These are phyloP conservation scores for Pseudobourletiella spinata DNA, from an alignment of 1,140 invertebrate genomes.

Conservation along the genomic window DNA sequence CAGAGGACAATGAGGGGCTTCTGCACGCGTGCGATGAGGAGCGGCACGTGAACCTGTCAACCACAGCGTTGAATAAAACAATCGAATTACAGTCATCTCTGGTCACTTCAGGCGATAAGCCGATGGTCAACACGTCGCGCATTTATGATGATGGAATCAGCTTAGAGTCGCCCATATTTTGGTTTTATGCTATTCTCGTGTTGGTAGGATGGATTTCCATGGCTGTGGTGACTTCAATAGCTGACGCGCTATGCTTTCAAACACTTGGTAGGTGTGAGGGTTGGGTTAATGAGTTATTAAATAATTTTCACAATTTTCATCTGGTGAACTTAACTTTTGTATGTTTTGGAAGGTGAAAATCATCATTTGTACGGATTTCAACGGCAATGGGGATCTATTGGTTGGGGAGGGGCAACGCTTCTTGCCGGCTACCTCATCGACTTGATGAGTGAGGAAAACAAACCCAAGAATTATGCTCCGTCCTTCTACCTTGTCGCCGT, in stretches of 20 bases:
- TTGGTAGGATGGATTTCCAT: constrained; percentile 66
- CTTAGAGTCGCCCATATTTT: constrained; percentile 13
- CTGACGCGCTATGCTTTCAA: constrained; percentile 71
- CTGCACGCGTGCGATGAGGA: neutral
- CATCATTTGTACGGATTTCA: constrained; percentile 60
- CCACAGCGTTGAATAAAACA: neutral
- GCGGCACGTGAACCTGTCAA: neutral
- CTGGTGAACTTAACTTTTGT: constrained; percentile 5
- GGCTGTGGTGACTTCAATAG: constrained; percentile 68
- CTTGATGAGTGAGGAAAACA: constrained; percentile 50
- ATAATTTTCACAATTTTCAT: neutral
- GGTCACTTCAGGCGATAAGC: neutral
- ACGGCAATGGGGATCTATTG: constrained; percentile 66
- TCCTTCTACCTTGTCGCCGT: constrained; percentile 39
- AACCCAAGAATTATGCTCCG: constrained; percentile 56
- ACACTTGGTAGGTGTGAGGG: constrained; percentile 67
- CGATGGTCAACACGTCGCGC: constrained; percentile 4
- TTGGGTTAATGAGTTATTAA: neutral
- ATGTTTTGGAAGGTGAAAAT: constrained; percentile 44
- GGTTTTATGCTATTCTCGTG: constrained; percentile 43
- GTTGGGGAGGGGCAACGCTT: constrained; percentile 57
- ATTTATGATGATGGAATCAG: neutral
- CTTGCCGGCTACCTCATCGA: constrained; percentile 66
- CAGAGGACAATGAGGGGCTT: neutral
- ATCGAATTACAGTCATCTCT: neutral